These are phyloP conservation scores for Phalangium opilio DNA, from an alignment of 2,888 invertebrate genomes.

Conservation along the genomic window DNA sequence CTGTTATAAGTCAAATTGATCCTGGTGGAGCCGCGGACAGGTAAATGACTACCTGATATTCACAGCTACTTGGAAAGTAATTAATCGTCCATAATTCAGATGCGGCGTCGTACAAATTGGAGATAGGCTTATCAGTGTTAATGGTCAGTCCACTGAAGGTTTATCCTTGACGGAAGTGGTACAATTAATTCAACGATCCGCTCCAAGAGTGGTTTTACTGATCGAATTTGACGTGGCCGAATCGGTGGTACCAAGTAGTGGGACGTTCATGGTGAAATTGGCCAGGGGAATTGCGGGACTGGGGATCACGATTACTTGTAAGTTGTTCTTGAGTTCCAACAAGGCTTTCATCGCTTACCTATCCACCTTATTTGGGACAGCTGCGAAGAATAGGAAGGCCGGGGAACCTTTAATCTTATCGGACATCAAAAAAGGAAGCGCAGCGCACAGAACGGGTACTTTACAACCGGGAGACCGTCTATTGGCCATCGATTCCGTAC, in stretches of 20 bases:
- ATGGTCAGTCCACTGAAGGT: slow-evolving; percentile 48
- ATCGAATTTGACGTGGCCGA: slow-evolving; percentile 84
- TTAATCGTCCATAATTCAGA: slow-evolving; percentile 8
- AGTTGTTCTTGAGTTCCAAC: neutral
- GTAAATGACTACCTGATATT: slow-evolving; percentile 26
- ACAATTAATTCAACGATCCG: slow-evolving; percentile 30
- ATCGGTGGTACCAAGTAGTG: slow-evolving; percentile 74
- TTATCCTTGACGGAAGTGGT: slow-evolving; percentile 32
- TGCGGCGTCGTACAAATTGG: slow-evolving; percentile 38
- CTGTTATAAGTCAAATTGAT: slow-evolving; percentile 38
- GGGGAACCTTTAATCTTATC: slow-evolving; percentile 65
- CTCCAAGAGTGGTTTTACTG: slow-evolving; percentile 50
- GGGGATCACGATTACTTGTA: slow-evolving; percentile 68
- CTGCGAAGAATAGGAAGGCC: slow-evolving; percentile 23
- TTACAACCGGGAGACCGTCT: slow-evolving; percentile 71
- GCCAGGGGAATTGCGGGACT: slow-evolving; percentile 54
- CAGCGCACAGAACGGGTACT: slow-evolving; percentile 76
- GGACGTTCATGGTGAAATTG: slow-evolving; percentile 76
- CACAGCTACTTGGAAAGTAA: neutral
- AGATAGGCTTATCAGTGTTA: slow-evolving; percentile 68
- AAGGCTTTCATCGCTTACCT: neutral
- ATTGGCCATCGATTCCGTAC: slow-evolving; percentile 70
- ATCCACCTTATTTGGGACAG: slow-evolving; percentile 13
- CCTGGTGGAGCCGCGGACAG: slow-evolving; percentile 43
- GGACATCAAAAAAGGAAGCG: slow-evolving; percentile 74